Percentiles rank a stretch among this genome's conserved stretches.
Conservation (phyloP, 2,113 vertebrate genomes). For the Thalassoma bifasciatum region DNA sequence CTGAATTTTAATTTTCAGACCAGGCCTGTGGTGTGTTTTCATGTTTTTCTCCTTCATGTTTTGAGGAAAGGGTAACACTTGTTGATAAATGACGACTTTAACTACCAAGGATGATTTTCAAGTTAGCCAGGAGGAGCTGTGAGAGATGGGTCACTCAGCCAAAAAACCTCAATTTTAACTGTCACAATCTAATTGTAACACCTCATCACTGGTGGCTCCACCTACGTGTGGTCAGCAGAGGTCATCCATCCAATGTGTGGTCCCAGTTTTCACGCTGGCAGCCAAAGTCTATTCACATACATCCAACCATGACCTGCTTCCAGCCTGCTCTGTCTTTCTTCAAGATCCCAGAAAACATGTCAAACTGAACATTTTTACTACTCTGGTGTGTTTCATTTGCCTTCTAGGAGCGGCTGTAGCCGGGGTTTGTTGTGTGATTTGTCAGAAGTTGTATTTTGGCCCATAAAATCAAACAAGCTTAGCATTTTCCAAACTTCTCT, state of each 20-base stretch:
- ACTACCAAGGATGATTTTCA: neutral
- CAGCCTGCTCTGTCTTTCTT: conserved; percentile 73
- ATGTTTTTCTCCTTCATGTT: neutral
- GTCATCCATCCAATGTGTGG: conserved; percentile 72
- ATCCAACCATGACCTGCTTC: conserved; percentile 73
- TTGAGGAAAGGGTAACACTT: neutral
- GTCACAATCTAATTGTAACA: conserved; percentile 30
- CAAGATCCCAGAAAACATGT: conserved; percentile 70
- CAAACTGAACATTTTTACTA: conserved; percentile 63
- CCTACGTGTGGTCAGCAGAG: conserved; percentile 56
- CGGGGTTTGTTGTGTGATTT: conserved; percentile 51
- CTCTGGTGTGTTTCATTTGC: conserved; percentile 70
- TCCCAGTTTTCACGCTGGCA: conserved; percentile 69
- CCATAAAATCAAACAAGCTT: conserved; percentile 31
- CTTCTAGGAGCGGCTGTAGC: conserved; percentile 39
- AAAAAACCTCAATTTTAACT: conserved; percentile 36
- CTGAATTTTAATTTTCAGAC: neutral
- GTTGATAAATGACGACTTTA: neutral
- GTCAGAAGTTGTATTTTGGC: conserved; percentile 60
- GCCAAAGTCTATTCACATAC: conserved; percentile 62
- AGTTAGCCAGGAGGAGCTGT: neutral
- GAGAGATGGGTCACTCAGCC: conserved; percentile 10
- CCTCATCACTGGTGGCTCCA: conserved; percentile 43
- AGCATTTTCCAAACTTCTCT: conserved; percentile 31
- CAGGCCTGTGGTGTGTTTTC: conserved; percentile 14